Evolutionary conservation across 2,888 invertebrate species (phyloP).

Genomic region (Napeogenes sylphis): DNA sequence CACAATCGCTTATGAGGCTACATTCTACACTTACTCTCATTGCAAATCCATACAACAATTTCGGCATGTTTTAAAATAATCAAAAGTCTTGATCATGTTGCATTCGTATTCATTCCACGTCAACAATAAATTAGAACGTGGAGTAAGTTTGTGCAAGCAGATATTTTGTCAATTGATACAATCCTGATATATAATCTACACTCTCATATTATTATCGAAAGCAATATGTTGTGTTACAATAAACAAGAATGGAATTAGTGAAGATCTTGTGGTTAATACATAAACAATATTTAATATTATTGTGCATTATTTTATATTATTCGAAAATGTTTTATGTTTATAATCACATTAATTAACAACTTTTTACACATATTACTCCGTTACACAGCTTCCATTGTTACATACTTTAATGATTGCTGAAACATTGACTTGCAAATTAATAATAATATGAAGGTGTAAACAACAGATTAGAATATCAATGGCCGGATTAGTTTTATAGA

Average conservation of each 20-base stretch:
- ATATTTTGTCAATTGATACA: too few species aligned
- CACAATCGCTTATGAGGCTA: slow-evolving; percentile 15
- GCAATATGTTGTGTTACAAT: too few species aligned
- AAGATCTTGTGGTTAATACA: too few species aligned
- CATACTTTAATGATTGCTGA: slow-evolving; percentile 13
- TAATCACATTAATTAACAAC: slow-evolving; percentile 2
- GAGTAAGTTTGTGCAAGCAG: not conserved
- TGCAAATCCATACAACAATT: not conserved
- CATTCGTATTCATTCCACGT: not conserved
- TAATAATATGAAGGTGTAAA: slow-evolving; percentile 6
- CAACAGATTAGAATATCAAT: too few species aligned
- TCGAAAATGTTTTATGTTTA: too few species aligned
- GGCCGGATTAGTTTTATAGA: too few species aligned
- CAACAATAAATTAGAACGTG: not conserved
- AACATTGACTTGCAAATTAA: slow-evolving; percentile 16
- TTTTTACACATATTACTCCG: slow-evolving; percentile 21
- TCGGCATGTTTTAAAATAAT: not conserved
- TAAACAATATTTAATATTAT: too few species aligned
- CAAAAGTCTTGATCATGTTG: not conserved
- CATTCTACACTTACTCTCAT: not conserved
- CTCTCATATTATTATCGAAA: too few species aligned
- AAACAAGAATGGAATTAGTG: too few species aligned
- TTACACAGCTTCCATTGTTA: slow-evolving; percentile 25
- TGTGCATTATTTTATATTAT: too few species aligned
- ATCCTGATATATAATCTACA: too few species aligned